Evolutionary conservation across 2,888 invertebrate genomes (phyloP), one percentile per base, ranked within the genome.

Genomic region (Coelinius sp.): DNA sequence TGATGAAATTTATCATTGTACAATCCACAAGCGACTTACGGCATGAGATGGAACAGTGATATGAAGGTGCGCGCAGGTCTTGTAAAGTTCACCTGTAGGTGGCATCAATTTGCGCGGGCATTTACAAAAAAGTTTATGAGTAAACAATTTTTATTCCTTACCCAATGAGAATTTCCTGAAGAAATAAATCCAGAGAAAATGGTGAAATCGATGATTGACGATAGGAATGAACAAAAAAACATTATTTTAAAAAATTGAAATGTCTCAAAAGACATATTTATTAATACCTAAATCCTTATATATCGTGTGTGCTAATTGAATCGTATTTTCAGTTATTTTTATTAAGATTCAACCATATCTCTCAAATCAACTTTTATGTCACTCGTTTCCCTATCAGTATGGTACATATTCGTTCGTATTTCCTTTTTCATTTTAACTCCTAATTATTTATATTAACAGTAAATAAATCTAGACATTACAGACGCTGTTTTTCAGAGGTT

Each of bases 381-480:
- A 3, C 52, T 22, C 52, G 10, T 24, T 10, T n/a, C 24, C 81
- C 81, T 82, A 82, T 75, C 83, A 84, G 77, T 85, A 85, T 84
- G 75, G 82, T 85, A 85, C 85, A 85, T 79, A 80, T 83, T 84
- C 83, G 83, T 81, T 83, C 79, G 82, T 81, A 84, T 76, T 78
- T 41, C 41, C 14, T 41, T 14, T 14, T 14, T 41, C 10, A 14
- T 41, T 41, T 77, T 75, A 78, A 79, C 52, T 74, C 70, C 76
- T 78, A 78, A 65, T 70, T 75, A 53, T 70, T 72, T 75, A 78
- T 80, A 79, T 78, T 74, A 77, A 80, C 78, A 79, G 76, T 78
- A 78, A 77, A 77, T 79, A 79, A 77, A 78, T 75, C 76, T 79
- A 75, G 77, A 71, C 70, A 64, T 77, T 77, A 79, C 76, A 73